Percentiles rank a stretch among this genome's conserved stretches.
phyloP scores from a whole-genome alignment of 2,113 vertebrate genomes.

The Hydrochoerus hydrochaeris region DNA sequence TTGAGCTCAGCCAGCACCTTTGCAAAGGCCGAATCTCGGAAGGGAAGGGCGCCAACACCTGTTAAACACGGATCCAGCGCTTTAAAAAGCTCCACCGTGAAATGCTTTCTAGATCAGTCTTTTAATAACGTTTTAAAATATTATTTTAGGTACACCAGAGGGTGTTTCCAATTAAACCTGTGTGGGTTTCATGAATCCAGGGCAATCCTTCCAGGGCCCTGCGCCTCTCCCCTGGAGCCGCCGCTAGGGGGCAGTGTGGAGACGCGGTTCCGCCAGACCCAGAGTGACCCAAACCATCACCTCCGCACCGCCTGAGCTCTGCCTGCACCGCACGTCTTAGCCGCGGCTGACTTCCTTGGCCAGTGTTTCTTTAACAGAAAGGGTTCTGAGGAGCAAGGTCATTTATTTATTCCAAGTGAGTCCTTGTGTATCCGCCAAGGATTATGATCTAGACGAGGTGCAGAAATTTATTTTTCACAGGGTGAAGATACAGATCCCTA shows the following conservation, averaged over 20 bases:
- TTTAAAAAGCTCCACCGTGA: not conserved
- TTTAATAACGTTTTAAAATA: constrained; percentile 49
- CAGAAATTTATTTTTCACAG: constrained; percentile 40
- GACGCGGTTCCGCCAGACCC: constrained; percentile 54
- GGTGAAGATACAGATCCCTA: not conserved
- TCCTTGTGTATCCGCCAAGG: not conserved
- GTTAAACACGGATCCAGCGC: not conserved
- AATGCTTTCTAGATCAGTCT: constrained; percentile 26
- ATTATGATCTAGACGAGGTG: not conserved
- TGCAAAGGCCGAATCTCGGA: not conserved
- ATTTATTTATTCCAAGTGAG: not conserved
- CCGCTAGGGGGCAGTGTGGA: constrained; percentile 88
- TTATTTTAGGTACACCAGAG: constrained; percentile 13
- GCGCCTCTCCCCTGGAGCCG: constrained; percentile 23
- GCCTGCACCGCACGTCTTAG: not conserved
- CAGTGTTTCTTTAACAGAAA: not conserved
- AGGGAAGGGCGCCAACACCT: not conserved
- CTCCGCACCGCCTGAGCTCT: not conserved
- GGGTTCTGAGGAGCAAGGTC: not conserved
- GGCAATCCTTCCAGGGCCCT: not conserved
- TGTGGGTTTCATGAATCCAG: not conserved
- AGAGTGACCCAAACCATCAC: too few species aligned
- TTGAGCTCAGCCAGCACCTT: not conserved
- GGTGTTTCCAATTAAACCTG: constrained; percentile 48
- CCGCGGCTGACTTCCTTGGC: not conserved